Conservation (phyloP, 2,888 invertebrate species). For the Alviniconcha strummeri region DNA sequence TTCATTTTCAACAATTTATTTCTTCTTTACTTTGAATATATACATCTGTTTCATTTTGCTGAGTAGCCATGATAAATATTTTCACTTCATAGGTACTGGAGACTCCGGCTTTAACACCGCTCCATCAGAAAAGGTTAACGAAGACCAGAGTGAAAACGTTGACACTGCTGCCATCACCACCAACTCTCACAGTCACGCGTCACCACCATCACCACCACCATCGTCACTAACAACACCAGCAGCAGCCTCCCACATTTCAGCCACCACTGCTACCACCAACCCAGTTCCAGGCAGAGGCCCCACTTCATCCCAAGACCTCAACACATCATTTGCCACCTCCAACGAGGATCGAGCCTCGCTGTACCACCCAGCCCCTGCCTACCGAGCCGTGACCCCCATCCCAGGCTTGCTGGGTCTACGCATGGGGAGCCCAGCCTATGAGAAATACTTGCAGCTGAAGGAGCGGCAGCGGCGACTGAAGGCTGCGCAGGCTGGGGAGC, state of each 20-base stretch:
- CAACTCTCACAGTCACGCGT: neutral
- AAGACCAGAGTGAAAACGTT: neutral
- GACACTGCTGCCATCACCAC: neutral
- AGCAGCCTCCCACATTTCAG: neutral
- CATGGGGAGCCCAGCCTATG: constrained; percentile 56
- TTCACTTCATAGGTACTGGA: constrained; percentile 16
- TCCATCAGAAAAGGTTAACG: neutral
- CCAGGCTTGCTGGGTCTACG: constrained; percentile 39
- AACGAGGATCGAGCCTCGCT: constrained; percentile 19
- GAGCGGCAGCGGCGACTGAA: constrained; percentile 64
- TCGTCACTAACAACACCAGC: neutral
- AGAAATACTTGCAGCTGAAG: constrained; percentile 65
- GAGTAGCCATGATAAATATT: too few relatives aligned
- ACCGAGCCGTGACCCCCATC: constrained; percentile 31
- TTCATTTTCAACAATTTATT: too few relatives aligned
- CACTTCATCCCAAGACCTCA: constrained; percentile 19
- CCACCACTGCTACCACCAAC: constrained; percentile 16
- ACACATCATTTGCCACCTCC: constrained; percentile 26
- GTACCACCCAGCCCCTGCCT: constrained; percentile 26
- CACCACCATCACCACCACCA: neutral
- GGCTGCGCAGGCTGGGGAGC: constrained; percentile 48
- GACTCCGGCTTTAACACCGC: constrained; percentile 23
- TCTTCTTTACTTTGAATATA: too few relatives aligned
- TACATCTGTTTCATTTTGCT: too few relatives aligned
- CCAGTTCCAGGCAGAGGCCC: neutral